Conservation (phyloP, 2,888 invertebrate genomes). For the Pollenia amentaria region DNA sequence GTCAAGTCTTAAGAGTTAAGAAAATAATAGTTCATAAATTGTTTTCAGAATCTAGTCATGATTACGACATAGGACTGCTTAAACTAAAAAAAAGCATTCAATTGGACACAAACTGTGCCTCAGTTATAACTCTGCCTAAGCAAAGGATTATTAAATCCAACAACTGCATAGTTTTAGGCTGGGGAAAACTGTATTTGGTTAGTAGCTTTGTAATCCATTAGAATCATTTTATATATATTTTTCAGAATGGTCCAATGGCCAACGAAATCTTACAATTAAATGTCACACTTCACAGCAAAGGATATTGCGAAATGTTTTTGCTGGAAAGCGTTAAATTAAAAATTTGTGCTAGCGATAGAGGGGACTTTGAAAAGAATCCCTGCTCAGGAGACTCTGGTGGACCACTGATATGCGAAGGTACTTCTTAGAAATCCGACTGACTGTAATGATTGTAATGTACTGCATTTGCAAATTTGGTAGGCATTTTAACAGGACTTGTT, state of each 20-base stretch:
- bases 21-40: slow-evolving; percentile 31
- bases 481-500: slow-evolving; percentile 76
- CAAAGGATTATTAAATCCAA: neutral
- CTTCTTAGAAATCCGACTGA: neutral
- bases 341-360: slow-evolving; percentile 76
- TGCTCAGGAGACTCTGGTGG: slow-evolving; percentile 80
- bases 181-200: slow-evolving; percentile 78
- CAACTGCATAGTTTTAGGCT: slow-evolving; percentile 76
- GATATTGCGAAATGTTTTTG: slow-evolving; percentile 57
- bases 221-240: neutral
- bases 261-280: slow-evolving; percentile 77
- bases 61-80: slow-evolving; percentile 35
- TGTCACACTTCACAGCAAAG: slow-evolving; percentile 63
- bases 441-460: neutral
- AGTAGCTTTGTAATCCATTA: neutral
- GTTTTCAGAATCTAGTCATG: neutral
- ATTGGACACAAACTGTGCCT: slow-evolving; percentile 25
- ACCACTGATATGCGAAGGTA: slow-evolving; percentile 75
- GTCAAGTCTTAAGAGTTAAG: slow-evolving; percentile 46
- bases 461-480: neutral
- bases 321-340: slow-evolving; percentile 56
- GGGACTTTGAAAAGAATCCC: slow-evolving; percentile 74
- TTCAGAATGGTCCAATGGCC: slow-evolving; percentile 64
- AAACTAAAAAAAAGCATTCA: slow-evolving; percentile 1
- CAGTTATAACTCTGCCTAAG: neutral